Conservation (phyloP, 1,140 invertebrate species). For the Phenacoccus solenopsis region DNA sequence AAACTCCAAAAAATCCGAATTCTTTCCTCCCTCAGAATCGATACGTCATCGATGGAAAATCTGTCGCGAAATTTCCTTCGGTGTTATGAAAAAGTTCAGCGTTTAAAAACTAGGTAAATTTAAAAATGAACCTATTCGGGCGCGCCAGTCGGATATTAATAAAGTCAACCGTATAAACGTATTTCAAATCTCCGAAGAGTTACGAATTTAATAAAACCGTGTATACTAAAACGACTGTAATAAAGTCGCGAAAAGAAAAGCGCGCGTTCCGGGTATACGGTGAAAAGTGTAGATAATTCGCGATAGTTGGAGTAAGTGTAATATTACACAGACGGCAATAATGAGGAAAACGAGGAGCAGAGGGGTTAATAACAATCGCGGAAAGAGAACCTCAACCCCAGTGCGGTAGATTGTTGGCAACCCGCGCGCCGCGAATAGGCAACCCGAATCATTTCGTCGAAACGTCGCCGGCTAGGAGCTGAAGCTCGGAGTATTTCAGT, state of each 20-base stretch:
- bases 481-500: background rate
- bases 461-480: background rate
- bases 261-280: background rate
- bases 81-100: no score
- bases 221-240: conserved; percentile 7
- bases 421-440: conserved; percentile 13
- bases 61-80: no score
- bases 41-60: no score
- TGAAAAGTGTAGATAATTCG: conserved; percentile 14
- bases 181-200: background rate
- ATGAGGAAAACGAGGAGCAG: background rate
- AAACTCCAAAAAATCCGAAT: no score
- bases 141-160: background rate
- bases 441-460: background rate
- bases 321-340: conserved; percentile 16
- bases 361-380: conserved; percentile 16
- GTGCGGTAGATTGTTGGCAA: conserved; percentile 16
- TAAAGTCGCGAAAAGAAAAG: conserved; percentile 9
- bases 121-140: background rate
- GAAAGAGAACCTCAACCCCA: conserved; percentile 14
- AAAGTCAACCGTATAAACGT: background rate
- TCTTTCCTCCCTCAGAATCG: no score
- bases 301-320: conserved; percentile 14
- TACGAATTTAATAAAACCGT: conserved; percentile 9
- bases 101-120: no score